phyloP scores from a whole-genome alignment of 2,888 invertebrate genomes.

The Drosophila anceps region DNA sequence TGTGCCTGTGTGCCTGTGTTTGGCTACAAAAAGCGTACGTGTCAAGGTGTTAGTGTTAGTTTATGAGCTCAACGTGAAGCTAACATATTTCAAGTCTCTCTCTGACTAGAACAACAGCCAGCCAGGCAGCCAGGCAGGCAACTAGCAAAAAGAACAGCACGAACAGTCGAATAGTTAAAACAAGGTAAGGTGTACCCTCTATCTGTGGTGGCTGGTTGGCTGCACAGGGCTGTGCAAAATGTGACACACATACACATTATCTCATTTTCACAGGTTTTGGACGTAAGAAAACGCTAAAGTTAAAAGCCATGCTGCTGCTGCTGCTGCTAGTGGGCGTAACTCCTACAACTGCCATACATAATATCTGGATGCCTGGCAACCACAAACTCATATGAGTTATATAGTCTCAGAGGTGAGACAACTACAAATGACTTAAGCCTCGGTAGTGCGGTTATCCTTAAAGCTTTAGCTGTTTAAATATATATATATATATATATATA shows the following conservation, averaged over 20 bases:
- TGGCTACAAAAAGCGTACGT: slow-evolving; percentile 76
- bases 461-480: slow-evolving; percentile 13
- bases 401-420: slow-evolving; percentile 33
- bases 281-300: slow-evolving; percentile 68
- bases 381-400: slow-evolving; percentile 44
- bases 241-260: slow-evolving; percentile 81
- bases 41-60: slow-evolving; percentile 82
- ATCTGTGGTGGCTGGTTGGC: neutral
- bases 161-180: slow-evolving; percentile 16
- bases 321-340: slow-evolving; percentile 28
- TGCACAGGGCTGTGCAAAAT: slow-evolving; percentile 32
- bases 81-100: slow-evolving; percentile 80
- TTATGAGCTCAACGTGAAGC: slow-evolving; percentile 82
- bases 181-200: slow-evolving; percentile 1
- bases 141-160: slow-evolving; percentile 19
- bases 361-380: slow-evolving; percentile 23
- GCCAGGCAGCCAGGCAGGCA: slow-evolving; percentile 29
- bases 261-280: slow-evolving; percentile 77
- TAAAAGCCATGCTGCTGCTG: slow-evolving; percentile 65
- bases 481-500: neutral
- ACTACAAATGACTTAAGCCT: slow-evolving; percentile 60
- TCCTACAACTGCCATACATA: slow-evolving; percentile 44
- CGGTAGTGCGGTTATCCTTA: slow-evolving; percentile 28
- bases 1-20: slow-evolving; percentile 14
- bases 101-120: slow-evolving; percentile 70